phyloP scores from a whole-genome alignment of 2,888 invertebrate genomes.

The Volucella zonaria region DNA sequence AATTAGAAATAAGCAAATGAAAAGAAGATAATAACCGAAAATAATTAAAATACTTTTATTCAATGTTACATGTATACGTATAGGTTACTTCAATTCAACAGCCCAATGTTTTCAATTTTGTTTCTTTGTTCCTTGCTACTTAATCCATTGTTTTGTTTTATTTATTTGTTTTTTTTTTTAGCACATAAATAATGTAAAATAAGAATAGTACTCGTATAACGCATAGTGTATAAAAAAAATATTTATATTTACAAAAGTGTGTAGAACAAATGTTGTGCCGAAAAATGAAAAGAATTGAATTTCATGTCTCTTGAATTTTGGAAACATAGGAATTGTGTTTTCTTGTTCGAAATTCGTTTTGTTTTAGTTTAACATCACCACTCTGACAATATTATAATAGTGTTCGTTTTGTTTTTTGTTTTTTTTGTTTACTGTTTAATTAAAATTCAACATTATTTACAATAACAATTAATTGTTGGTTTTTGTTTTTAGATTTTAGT shows the following conservation, averaged over 20 bases:
- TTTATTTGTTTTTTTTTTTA: not conserved
- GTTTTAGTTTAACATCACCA: conserved; percentile 59
- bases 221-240: conserved; percentile 54
- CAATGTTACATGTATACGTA: conserved; percentile 26
- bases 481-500: conserved; percentile 32
- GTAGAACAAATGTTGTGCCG: conserved; percentile 56
- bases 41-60: conserved; percentile 41
- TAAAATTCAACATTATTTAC: conserved; percentile 70
- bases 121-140: not conserved
- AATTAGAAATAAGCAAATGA: not conserved
- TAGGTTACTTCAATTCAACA: conserved; percentile 55
- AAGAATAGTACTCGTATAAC: conserved; percentile 22
- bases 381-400: conserved; percentile 40
- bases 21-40: conserved; percentile 21
- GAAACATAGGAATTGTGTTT: conserved; percentile 44
- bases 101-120: conserved; percentile 48
- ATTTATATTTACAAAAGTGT: conserved; percentile 59
- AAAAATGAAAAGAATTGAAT: conserved; percentile 3
- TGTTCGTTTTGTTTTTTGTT: conserved; percentile 35
- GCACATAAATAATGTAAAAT: conserved; percentile 53
- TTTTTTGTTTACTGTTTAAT: conserved; percentile 34
- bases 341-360: conserved; percentile 51
- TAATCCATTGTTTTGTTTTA: not conserved
- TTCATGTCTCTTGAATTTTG: conserved; percentile 11
- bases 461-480: conserved; percentile 56